Evolutionary conservation across 2,888 invertebrate genomes (phyloP), one percentile per base, ranked within the genome.

Genomic region (Acronicta leporina): DNA sequence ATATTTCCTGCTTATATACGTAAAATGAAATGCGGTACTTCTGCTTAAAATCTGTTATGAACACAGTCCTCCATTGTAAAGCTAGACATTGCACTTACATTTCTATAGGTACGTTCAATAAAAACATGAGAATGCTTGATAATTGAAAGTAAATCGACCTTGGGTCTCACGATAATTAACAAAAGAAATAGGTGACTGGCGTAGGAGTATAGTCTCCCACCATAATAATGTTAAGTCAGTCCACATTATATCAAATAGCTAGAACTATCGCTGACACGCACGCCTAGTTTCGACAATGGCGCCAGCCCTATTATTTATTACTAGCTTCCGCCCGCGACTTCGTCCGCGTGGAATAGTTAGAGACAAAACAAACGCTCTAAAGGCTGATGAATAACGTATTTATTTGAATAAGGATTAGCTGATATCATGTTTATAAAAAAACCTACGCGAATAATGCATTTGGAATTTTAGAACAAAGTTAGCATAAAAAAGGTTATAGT

Each of bases 241-340:
- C 72, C 65, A 83, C 81, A 78, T 79, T 79, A 77, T 75, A 78
- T 73, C 65, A 75, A 81, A 73, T 77, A 77, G 70, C 83, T 80
- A 79, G 84, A 89, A 90, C 87, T 91, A 89, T 86, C 84, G 85
- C 83, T 85, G 87, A 85, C 91, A 89, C 90, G 90, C 91, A 89
- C 89, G 83, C 84, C 84, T 84, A 85, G 86, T 86, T 86, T 85
- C 87, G 88, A 92, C 92, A 92, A 91, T 89, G 85, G 91, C 87
- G 84, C 77, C 82, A 83, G 86, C 87, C 86, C 86, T 85, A 86
- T 90, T 92, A 91, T 90, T 92, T 91, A 92, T 92, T 91, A 92
- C n/a, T n/a, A n/a, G n/a, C n/a, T n/a, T n/a, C n/a, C n/a, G n/a
- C n/a, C n/a, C n/a, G n/a, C n/a, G n/a, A n/a, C n/a, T n/a, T n/a